phyloP scores from a whole-genome alignment of 2,888 invertebrate species.

The Eurytoma californica region DNA sequence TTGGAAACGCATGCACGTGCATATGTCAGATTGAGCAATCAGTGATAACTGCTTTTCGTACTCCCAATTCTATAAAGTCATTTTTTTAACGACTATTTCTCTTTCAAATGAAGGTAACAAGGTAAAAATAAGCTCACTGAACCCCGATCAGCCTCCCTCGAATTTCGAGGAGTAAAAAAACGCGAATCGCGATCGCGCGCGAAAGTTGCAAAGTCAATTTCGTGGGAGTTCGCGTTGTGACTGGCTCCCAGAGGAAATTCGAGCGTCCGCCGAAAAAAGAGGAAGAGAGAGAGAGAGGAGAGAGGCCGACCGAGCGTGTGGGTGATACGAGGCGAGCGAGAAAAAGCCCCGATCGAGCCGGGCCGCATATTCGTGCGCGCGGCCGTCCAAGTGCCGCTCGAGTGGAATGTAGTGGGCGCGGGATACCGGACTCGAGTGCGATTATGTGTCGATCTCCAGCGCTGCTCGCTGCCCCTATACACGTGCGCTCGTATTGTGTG shows the following conservation, averaged over 20 bases:
- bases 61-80: too few relatives aligned
- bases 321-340: too few relatives aligned
- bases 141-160: too few relatives aligned
- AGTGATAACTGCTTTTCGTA: too few relatives aligned
- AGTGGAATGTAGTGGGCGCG: background rate
- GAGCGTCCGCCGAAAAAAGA: background rate
- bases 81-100: too few relatives aligned
- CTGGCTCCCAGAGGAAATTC: background rate
- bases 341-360: background rate
- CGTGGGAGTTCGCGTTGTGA: background rate
- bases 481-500: background rate
- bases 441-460: background rate
- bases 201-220: slow-evolving; percentile 19
- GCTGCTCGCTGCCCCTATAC: too few relatives aligned
- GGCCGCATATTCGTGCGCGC: background rate
- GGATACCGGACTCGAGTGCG: background rate
- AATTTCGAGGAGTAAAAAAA: too few relatives aligned
- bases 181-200: background rate
- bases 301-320: background rate
- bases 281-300: background rate
- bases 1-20: too few relatives aligned
- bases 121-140: too few relatives aligned
- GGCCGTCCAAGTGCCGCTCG: background rate
- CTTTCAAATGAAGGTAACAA: too few relatives aligned
- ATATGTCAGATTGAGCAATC: too few relatives aligned